Base-by-base conservation (phyloP, 2,113 vertebrate species). In the Arenaria interpres region DNA sequence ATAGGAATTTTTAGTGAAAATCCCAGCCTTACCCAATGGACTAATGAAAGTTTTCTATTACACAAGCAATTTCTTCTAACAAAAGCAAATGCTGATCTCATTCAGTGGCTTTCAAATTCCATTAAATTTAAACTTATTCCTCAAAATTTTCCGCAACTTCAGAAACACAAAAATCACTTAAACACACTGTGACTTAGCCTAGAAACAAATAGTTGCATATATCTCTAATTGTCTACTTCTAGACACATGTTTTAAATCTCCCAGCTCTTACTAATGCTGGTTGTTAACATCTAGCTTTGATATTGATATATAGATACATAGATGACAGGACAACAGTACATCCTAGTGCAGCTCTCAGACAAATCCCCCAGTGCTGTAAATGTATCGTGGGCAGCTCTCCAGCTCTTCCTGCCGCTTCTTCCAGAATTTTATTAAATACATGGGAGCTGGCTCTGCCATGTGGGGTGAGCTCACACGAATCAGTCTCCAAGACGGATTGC, bases 341-440 rank as follows among this genome's bases (percentile, higher is more conserved):
- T 28, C 48, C 33, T 33, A 69, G 54, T 8, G 32, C 67, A 67
- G 88, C 68, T 92, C 85, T 83, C 74, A 85, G 6, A 82, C 39
- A 50, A 90, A 84, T 28, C n/a, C 35, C 46, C 23, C 24, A 45
- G 46, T 21, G 39, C 76, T 88, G 30, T 33, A 84, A 83, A 77
- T 20, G 76, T 30, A 90, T 84, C 75, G 45, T 30, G 64, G 85
- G 90, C 88, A 91, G 35, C 37, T 92, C 72, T 96, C 90, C 83
- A 95, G 32, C 54, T 86, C 56, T 88, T 89, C 9, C 15, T 74
- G 62, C 68, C 72, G 56, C 51, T 71, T 71, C 72, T 92, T 75
- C 75, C 78, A 91, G 79, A 66, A 59, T 74, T 90, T 89, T 90
- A 90, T 88, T 72, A 68, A 92, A 92, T 60, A 16, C 56, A 84